Evolutionary conservation across 2,888 invertebrate species (phyloP), one percentile per base, ranked within the genome.

Genomic region (Meta bourneti): DNA sequence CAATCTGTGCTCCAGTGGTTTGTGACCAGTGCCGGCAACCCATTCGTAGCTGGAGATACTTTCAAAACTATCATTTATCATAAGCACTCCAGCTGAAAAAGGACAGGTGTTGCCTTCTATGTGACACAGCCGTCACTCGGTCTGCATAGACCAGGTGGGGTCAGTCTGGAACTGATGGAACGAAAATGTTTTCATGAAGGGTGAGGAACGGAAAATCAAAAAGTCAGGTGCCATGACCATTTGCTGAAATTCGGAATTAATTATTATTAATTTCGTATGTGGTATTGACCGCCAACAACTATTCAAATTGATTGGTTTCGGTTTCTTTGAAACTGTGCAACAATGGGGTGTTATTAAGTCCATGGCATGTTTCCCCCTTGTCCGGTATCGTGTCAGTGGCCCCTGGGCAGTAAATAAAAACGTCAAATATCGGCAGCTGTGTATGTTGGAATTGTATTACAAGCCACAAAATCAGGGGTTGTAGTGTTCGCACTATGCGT

Each of bases 141-240:
- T 72, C 71, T n/a, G 70, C 81, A 34, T 34, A 49, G n/a, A 74
- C 91, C 91, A 87, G 91, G 91, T 91, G 91, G 91, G 91, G 91
- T 87, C 91, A 91, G 54, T 87, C 77, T 49, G 48, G 19, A 82
- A 11, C 49, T 49, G 34, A 48, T 52, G 51, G 82, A 90, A 81
- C 82, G 48, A 77, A 61, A 81, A 89, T 89, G 70, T 69, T 70
- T 71, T n/a, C 20, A 70, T 34, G 34, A 34, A 4, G 34, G 34
- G 34, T 2, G 34, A 34, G 34, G 34, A 34, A 34, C 34, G 52
- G 9, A 61, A 51, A 9, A 9, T 72, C 19, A 72, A 16, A 9
- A 72, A 72, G 20, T 34, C 72, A 72, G 34, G 72, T 34, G 19
- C 72, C 51, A 11, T 49, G 49, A 77, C 49, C 77, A 77, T 77